Evolutionary conservation across 2,797 vertebrate genomes (phyloP), one percentile per base, ranked within the genome.

Genomic region (Eulemur rubriventer): DNA sequence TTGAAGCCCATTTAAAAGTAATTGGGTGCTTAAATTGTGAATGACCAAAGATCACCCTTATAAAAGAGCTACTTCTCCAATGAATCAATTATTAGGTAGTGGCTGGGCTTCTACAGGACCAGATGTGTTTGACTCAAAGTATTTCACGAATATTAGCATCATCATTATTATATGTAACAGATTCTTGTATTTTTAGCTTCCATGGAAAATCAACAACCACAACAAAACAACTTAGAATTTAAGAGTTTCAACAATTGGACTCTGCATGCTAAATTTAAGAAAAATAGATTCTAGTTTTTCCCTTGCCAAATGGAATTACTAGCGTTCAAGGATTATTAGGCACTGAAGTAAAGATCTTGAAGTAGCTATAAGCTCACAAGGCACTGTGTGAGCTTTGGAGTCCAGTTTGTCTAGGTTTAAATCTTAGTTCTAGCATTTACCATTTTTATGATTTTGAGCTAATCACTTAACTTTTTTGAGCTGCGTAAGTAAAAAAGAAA

Each of bases 1-100:
- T 80, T 38, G 52, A 95, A 97, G 57, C 30, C 43, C 69, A 93
- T 80, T 81, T 50, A 73, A 78, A 94, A 96, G 46, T 67, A 73
- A 89, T 69, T 83, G 43, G 46, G 67, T 91, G 26, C 61, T 93
- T 83, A 93, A 89, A 79, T 90, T 96, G 65, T 69, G 65, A 92
- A 33, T 96, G 86, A 80, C 86, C 86, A 87, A 82, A 69, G 41
- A 67, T 43, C 46, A 72, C 83, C 30, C 17, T 93, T 46, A 75
- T 63, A 41, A 95, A 94, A 94, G 50, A 86, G 75, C 61, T 80
- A 20, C 17, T 52, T 52, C 30, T 84, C 52, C n/a, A 82, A 0
- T 79, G 65, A 79, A 72, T 69, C 7, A 84, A 26, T 70, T 97
- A 78, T 43, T 72, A 76, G 33, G 6, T 35, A 38, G 4, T 61